phyloP scores from a whole-genome alignment of 2,797 vertebrate species.

The Furcifer pardalis region DNA sequence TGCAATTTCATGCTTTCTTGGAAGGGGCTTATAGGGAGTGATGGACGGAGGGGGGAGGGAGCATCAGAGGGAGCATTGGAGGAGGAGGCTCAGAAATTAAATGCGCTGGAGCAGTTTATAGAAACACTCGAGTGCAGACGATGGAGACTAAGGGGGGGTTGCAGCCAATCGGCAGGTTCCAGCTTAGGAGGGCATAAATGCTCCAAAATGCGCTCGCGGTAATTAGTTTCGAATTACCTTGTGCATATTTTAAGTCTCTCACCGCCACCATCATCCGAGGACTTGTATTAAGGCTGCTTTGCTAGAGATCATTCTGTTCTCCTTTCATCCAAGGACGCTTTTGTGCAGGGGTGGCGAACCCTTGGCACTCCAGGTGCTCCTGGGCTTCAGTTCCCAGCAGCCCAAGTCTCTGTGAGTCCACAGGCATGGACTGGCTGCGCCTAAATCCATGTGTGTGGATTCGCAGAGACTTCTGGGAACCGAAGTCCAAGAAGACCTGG shows the following conservation, averaged over 20 bases:
- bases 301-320: neutral
- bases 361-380: too few species aligned
- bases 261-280: constrained; percentile 57
- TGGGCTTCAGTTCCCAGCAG: too few species aligned
- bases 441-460: too few species aligned
- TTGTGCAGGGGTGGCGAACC: too few species aligned
- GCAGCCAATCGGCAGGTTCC: constrained; percentile 68
- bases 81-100: constrained; percentile 69
- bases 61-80: constrained; percentile 66
- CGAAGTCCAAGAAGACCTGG: too few species aligned
- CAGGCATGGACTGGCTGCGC: too few species aligned
- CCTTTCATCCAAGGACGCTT: neutral
- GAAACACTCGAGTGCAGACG: constrained; percentile 56
- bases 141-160: neutral
- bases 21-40: too few species aligned
- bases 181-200: constrained; percentile 63
- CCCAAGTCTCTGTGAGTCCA: too few species aligned
- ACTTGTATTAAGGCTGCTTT: constrained; percentile 48
- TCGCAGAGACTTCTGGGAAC: too few species aligned
- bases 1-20: too few species aligned
- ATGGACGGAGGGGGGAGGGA: too few species aligned
- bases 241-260: constrained; percentile 66
- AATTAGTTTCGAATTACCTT: constrained; percentile 76
- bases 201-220: constrained; percentile 61
- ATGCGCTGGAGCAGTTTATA: constrained; percentile 69